Base-by-base conservation (phyloP, 1,140 invertebrate species). In the Caenorhabditis briggsae region DNA sequence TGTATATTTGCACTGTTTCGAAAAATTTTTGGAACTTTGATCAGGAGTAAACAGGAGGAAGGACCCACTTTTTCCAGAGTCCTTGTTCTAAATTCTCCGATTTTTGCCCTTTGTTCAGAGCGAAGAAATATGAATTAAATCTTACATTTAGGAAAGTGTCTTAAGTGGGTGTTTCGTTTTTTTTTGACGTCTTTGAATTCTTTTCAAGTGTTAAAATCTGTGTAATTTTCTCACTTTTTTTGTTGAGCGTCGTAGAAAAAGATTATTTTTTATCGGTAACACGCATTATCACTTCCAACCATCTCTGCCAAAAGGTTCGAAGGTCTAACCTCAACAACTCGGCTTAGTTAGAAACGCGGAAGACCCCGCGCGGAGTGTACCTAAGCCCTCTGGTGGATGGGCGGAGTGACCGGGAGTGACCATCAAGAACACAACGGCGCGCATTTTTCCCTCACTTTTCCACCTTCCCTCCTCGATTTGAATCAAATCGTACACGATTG, bases 401-500 rank as follows among this genome's bases (percentile, higher is more conserved):
- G 70, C 70, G 70, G 70, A 50, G 70, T 78, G 70, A 48, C 70
- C 33, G 33, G 33, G 70, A 78, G 70, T 78, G 70, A 78, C 70
- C 70, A 78, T 78, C 70, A 78, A 78, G 70, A 78, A 78, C 33
- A 33, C 70, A 78, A 78, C 70, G 46, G 70, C 23, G 64, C 64
- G 64, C 64, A 23, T 50, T 78, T 78, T 48, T 78, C 46, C 70
- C 43, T 78, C 70, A 78, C 70, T 78, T n/a, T 12, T 53, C 46
- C 23, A 6, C 64, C 70, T 33, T 65, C 8, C 46, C 33, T 50
- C 70, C 53, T 48, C n/a, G 46, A 78, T 78, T 78, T 50, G 20
- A 78, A 78, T 78, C 65, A 46, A 70, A 78, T 78, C 46, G 70
- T 78, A 78, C 70, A 78, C 70, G 70, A 78, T 78, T 53, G 43